A percentile compares a stretch with the other conserved stretches of the same genome.
phyloP scores from a whole-genome alignment of 23 tunicate genomes.

The Trididemnum clinides region DNA sequence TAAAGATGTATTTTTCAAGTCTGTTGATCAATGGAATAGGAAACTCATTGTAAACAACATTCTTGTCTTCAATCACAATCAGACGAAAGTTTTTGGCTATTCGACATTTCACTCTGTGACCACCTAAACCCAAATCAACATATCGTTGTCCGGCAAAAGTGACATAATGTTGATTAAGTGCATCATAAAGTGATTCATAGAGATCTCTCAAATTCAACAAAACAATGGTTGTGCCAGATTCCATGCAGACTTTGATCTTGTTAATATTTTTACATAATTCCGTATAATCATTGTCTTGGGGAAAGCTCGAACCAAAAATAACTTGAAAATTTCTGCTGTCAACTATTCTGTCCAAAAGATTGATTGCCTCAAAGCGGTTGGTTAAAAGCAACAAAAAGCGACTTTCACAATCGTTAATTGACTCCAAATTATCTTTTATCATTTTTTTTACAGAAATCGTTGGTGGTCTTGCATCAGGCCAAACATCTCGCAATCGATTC shows the following conservation, averaged over 20 bases:
- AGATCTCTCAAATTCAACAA: constrained; percentile 63
- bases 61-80: constrained; percentile 66
- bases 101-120: constrained; percentile 74
- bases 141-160: constrained; percentile 78
- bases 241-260: constrained; percentile 81
- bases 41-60: constrained; percentile 71
- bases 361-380: constrained; percentile 56
- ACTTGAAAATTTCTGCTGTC: constrained; percentile 42
- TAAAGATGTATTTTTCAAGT: constrained; percentile 71
- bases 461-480: constrained; percentile 4
- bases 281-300: constrained; percentile 66
- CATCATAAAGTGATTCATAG: constrained; percentile 84
- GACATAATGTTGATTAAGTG: constrained; percentile 82
- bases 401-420: constrained; percentile 39
- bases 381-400: constrained; percentile 61
- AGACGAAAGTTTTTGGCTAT: constrained; percentile 47
- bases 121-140: constrained; percentile 84
- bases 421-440: constrained; percentile 40
- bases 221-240: constrained; percentile 64
- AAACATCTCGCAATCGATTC: background rate
- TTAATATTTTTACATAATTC: constrained; percentile 79
- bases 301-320: constrained; percentile 88
- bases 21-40: constrained; percentile 81
- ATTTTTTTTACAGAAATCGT: constrained; percentile 14
- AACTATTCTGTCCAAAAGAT: constrained; percentile 28